phyloP scores from a whole-genome alignment of 2,113 vertebrate genomes.

The Willisornis vidua region DNA sequence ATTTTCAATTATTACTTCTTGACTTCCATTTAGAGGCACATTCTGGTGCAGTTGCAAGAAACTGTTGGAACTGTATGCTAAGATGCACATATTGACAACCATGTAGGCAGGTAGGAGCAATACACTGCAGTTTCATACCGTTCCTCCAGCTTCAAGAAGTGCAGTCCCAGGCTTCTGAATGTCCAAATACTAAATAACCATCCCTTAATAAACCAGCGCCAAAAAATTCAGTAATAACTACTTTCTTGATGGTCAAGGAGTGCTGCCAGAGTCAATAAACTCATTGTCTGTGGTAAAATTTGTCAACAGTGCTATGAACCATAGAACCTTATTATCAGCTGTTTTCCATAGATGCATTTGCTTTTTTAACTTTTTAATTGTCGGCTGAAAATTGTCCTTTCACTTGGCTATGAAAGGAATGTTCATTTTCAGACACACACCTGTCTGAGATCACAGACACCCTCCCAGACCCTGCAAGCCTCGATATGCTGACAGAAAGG shows the following conservation, averaged over 20 bases:
- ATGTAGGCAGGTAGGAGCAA: neutral
- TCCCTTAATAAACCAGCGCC: neutral
- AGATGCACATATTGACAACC: neutral
- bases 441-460: neutral
- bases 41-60: neutral
- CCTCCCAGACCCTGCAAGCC: neutral
- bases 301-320: neutral
- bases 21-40: neutral
- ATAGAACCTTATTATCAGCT: neutral
- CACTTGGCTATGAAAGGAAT: neutral
- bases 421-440: neutral
- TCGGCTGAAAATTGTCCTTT: neutral
- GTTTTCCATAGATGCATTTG: neutral
- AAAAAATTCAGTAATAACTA: neutral
- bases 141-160: neutral
- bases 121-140: neutral
- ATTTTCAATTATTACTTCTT: neutral
- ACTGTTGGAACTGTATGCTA: neutral
- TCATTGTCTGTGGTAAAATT: neutral
- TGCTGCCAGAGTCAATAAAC: neutral
- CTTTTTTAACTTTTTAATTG: neutral
- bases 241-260: neutral
- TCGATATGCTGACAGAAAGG: neutral
- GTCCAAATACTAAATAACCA: neutral
- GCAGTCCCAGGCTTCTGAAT: neutral